Evolutionary conservation across 2,888 invertebrate genomes (phyloP).

Genomic region (Tipula unca): DNA sequence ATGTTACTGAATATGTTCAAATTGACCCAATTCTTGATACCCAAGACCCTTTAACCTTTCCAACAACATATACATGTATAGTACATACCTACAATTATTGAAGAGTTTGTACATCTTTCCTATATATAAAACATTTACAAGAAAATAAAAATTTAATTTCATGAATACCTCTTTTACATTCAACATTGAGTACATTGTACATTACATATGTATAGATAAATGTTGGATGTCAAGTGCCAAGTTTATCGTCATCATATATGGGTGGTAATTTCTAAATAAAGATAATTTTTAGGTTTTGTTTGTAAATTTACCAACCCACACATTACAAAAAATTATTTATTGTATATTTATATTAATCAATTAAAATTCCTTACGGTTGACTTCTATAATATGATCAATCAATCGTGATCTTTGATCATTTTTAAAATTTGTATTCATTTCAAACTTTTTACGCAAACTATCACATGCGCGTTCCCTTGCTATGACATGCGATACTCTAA

Average conservation of each 20-base stretch:
- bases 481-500: background rate
- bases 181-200: background rate
- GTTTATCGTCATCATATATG: background rate
- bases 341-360: background rate
- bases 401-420: background rate
- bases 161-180: background rate
- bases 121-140: background rate
- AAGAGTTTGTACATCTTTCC: too few species aligned
- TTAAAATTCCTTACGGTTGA: conserved; percentile 1
- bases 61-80: background rate
- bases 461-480: background rate
- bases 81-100: background rate
- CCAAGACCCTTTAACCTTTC: background rate
- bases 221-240: background rate
- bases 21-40: background rate
- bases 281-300: background rate
- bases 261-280: background rate
- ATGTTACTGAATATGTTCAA: background rate
- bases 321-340: background rate
- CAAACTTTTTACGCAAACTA: too few species aligned
- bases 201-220: background rate
- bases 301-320: background rate
- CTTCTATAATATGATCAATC: background rate
- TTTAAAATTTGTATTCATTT: background rate
- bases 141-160: background rate